A percentile compares a stretch with the other conserved stretches of the same genome.
These are phyloP conservation scores for Tor tambroides DNA, from an alignment of 2,113 vertebrate genomes.

Conservation along the genomic window DNA sequence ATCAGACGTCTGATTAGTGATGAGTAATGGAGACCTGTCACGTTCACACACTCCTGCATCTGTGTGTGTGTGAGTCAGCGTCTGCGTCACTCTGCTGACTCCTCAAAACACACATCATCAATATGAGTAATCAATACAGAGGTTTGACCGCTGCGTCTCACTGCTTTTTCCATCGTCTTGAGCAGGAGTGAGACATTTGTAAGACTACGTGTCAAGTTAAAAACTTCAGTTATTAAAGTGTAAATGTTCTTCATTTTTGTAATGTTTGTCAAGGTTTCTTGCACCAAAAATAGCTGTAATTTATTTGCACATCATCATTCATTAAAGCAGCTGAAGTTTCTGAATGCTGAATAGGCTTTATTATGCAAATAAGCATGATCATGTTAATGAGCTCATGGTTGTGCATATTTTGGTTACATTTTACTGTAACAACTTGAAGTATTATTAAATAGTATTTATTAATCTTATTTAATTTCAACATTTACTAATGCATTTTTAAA, in stretches of 20 bases:
- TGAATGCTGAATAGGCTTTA: neutral
- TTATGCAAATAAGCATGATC: neutral
- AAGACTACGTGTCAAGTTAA: neutral
- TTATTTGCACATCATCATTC: neutral
- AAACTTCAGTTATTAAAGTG: neutral
- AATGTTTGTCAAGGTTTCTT: neutral
- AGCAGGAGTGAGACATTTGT: neutral
- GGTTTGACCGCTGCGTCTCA: neutral
- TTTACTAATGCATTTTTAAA: no score
- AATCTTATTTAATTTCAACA: no score
- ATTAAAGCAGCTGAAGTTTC: neutral
- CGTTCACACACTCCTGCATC: neutral
- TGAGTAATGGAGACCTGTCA: conserved; percentile 18
- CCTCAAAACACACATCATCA: conserved; percentile 3
- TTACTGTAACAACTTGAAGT: no score
- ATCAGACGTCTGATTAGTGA: neutral
- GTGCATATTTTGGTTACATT: neutral
- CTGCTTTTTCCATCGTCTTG: neutral
- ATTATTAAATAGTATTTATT: no score
- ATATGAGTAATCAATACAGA: neutral
- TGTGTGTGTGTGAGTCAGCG: neutral
- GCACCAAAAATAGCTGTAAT: neutral
- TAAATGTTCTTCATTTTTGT: neutral
- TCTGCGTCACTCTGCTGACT: neutral
- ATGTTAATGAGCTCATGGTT: neutral